These are phyloP conservation scores for Esox masquinongy DNA, from an alignment of 2,797 vertebrate species.

Conservation along the genomic window DNA sequence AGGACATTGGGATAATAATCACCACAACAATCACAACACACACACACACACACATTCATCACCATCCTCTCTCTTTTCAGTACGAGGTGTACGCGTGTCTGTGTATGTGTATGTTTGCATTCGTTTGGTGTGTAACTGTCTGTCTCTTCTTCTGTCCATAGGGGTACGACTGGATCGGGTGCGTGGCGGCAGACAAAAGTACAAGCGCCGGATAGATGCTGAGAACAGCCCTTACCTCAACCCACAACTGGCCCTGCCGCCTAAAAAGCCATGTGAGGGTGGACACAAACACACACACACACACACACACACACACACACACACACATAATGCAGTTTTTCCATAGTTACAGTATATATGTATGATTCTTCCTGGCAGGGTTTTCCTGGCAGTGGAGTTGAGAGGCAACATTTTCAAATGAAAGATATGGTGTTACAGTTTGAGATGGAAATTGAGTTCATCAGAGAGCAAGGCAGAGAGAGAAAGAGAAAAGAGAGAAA, in stretches of 20 bases:
- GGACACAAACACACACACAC: conserved; percentile 21
- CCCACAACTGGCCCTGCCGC: conserved; percentile 94
- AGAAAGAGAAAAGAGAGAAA: conserved; percentile 22
- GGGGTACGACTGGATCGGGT: conserved; percentile 97
- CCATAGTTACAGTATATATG: neutral
- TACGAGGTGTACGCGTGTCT: neutral
- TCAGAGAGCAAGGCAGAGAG: conserved; percentile 49
- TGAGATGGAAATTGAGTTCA: conserved; percentile 20
- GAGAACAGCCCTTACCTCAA: conserved; percentile 99
- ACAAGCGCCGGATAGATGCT: conserved; percentile 99
- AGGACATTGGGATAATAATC: neutral
- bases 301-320: conserved; percentile 9
- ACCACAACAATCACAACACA: neutral
- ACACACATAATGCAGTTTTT: neutral
- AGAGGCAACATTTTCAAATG: neutral
- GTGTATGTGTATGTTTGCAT: no score
- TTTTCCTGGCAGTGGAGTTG: neutral
- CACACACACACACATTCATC: neutral
- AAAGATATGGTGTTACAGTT: neutral
- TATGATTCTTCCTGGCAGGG: conserved; percentile 2
- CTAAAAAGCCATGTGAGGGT: conserved; percentile 99
- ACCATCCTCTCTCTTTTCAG: neutral
- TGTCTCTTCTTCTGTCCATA: conserved; percentile 50
- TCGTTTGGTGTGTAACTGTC: neutral
- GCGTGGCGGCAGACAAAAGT: conserved; percentile 97